Evolutionary conservation across 2,797 vertebrate species (phyloP), one percentile per base, ranked within the genome.

Genomic region (Cuniculus paca): DNA sequence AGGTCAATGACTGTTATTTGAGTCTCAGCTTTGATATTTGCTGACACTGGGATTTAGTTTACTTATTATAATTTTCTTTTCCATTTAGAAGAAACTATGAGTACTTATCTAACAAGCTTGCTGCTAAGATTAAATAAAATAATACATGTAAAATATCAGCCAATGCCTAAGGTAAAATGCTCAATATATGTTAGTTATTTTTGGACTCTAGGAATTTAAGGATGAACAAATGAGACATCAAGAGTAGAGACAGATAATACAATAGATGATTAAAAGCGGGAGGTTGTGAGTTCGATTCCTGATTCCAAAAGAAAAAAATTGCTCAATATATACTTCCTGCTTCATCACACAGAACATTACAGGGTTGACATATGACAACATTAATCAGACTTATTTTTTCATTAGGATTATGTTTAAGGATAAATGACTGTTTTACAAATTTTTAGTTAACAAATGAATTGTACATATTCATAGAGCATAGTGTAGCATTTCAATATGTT

Each of bases 131-230:
- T 61, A 91, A 58, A 91, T 93, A 60, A 92, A 90, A 83, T 75
- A 95, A 68, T 74, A 42, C 20, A 50, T 75, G n/a, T 24, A 58
- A 94, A 90, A 88, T 85, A 34, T 81, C n/a, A 97, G 63, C 6
- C 42, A 75, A 5, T 45, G 16, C 39, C 39, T 58, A 48, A 22
- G 74, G 19, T n/a, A 89, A 86, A 92, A 8, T 68, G 12, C 9
- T 86, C 24, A 28, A 61, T 12, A 52, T 82, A 63, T 54, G 34
- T 74, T 81, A 56, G 14, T 63, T 93, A 28, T 63, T 63, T 52
- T 92, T 91, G 65, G 42, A 42, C 28, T 36, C 36, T 26, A 83
- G 58, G 16, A 39, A 54, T 87, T 72, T 42, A 91, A 31, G 39
- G 11, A 75, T 94, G 17, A 91, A 60, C 36, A 91, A 93, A 52